Evolutionary conservation across 2,888 invertebrate species (phyloP), one percentile per base, ranked within the genome.

Genomic region (Cheilosia vulpina): DNA sequence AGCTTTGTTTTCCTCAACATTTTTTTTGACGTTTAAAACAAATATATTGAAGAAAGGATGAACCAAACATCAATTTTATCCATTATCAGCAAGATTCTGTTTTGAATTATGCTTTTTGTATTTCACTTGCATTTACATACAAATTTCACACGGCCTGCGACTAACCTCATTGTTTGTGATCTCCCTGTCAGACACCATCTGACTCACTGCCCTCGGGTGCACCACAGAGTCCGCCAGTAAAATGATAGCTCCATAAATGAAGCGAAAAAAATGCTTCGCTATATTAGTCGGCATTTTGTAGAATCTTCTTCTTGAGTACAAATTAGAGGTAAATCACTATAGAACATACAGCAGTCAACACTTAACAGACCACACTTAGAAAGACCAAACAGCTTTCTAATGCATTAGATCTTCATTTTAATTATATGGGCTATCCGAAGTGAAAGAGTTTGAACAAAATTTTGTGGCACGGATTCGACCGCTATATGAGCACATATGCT

Each of bases 121-220:
- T 1, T 38, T 38, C 38, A 4, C 13, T 13, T 13, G 13, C 4
- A 38, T 38, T 38, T 38, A 13, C 34, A 11, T 3, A 38, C 13
- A 38, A 17, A 2, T 47, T 6, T 47, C 17, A 15, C 13, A 1
- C 34, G 9, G 13, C 4, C 17, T 34, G 1, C 45, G 9, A 52
- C 57, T 78, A 21, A 84, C 83, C 78, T 79, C 79, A 65, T 84
- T 78, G 58, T 84, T 73, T 27, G 63, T 38, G 3, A 62, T 58
- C 45, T 52, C 58, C 17, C 21, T 52, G 11, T 79, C 83, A 3
- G 47, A 27, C 3, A 62, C 31, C 24, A 19, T 21, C 6, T 75
- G 68, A 41, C 57, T 45, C 31, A 38, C 66, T 31, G 24, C 77
- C 13, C 2, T 66, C 47, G 62, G 53, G 43, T 58, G 58, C 15